phyloP scores from a whole-genome alignment of 2,113 vertebrate species.

The Synodontis membranacea region DNA sequence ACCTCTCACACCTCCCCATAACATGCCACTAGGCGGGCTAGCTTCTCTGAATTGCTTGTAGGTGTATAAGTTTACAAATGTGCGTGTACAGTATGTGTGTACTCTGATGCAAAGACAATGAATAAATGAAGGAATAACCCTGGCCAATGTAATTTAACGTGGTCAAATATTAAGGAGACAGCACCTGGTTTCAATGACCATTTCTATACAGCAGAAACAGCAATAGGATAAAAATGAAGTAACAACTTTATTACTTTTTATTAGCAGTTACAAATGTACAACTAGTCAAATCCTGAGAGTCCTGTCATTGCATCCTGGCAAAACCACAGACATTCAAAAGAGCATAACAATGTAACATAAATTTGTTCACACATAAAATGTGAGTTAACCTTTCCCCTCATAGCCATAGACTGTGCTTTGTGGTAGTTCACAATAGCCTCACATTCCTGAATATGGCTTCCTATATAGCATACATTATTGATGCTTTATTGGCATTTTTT shows the following conservation, averaged over 20 bases:
- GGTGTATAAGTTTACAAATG: neutral
- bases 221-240: neutral
- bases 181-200: neutral
- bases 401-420: neutral
- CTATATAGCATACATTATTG: conserved; percentile 8
- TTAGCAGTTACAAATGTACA: neutral
- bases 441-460: neutral
- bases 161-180: neutral
- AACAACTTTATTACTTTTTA: neutral
- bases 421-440: neutral
- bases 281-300: neutral
- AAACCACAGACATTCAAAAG: neutral
- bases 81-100: neutral
- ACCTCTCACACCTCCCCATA: neutral
- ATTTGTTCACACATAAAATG: neutral
- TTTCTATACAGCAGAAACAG: neutral
- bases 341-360: neutral
- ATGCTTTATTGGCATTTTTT: neutral
- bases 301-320: neutral
- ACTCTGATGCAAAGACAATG: neutral
- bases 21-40: neutral
- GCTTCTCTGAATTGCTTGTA: too few relatives aligned
- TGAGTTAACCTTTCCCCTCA: neutral
- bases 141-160: neutral
- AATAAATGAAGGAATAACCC: neutral